A percentile compares a stretch with the other conserved stretches of the same genome.
Conservation (phyloP, 2,113 vertebrate species). For the Dicentrarchus labrax region DNA sequence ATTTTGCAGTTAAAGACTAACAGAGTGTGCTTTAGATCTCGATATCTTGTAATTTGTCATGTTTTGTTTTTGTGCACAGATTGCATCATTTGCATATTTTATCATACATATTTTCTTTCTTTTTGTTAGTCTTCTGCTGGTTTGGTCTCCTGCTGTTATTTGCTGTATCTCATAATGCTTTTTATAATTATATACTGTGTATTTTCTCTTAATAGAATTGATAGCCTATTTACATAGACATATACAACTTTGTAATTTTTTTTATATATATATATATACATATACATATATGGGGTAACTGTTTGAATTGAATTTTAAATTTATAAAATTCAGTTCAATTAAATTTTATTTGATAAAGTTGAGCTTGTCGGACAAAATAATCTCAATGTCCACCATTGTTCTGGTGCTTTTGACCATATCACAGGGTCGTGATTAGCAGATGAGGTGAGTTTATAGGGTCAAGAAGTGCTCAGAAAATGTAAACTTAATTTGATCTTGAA, state of each 20-base stretch:
- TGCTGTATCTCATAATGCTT: not conserved
- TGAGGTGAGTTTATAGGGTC: too few species aligned
- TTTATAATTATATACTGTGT: not conserved
- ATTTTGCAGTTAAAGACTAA: conserved; percentile 25
- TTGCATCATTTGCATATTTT: conserved; percentile 60
- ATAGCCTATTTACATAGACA: not conserved
- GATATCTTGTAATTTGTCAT: conserved; percentile 31
- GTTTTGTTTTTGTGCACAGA: conserved; percentile 48
- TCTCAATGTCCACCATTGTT: not conserved
- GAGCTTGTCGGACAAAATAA: not conserved
- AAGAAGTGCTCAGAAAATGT: not conserved
- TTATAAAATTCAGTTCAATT: too few species aligned
- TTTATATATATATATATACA: too few species aligned
- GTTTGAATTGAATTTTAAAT: too few species aligned
- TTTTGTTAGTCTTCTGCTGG: not conserved
- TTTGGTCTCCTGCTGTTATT: conserved; percentile 17
- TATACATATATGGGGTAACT: too few species aligned
- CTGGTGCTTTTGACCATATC: not conserved
- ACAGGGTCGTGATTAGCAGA: not conserved
- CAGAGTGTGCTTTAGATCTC: conserved; percentile 43
- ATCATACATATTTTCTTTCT: conserved; percentile 23
- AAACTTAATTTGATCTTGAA: not conserved
- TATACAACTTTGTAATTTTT: not conserved
- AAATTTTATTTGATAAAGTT: too few species aligned
- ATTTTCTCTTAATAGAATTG: not conserved